A percentile compares a stretch with the other conserved stretches of the same genome.
These are phyloP conservation scores for Paracyclopina nana DNA, from an alignment of 1,140 invertebrate genomes.

Conservation along the genomic window DNA sequence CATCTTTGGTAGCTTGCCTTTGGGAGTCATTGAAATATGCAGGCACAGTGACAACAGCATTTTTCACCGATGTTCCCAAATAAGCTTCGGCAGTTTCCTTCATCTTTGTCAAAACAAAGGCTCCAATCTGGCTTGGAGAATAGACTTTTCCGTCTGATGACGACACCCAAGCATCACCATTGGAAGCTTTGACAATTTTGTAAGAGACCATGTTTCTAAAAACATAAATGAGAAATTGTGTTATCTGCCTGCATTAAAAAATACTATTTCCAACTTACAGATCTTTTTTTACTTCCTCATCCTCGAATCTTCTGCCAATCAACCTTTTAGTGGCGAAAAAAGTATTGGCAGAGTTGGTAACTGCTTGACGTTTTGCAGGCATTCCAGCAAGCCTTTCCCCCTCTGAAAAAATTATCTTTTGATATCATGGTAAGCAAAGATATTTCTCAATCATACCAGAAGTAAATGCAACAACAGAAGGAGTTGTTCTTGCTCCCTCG, in stretches of 20 bases:
- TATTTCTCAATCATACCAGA: no score
- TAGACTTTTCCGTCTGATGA: slow-evolving; percentile 74
- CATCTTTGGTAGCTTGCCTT: slow-evolving; percentile 55
- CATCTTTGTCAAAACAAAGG: slow-evolving; percentile 85
- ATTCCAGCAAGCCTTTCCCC: slow-evolving; percentile 88
- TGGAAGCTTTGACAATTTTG: slow-evolving; percentile 89
- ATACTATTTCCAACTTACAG: no score
- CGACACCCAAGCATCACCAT: slow-evolving; percentile 99
- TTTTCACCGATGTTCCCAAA: slow-evolving; percentile 39
- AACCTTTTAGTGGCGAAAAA: slow-evolving; percentile 96
- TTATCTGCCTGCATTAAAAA: no score
- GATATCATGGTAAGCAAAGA: no score
- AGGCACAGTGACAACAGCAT: slow-evolving; percentile 83
- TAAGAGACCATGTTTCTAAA: slow-evolving; percentile 66
- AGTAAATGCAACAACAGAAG: slow-evolving; percentile 84
- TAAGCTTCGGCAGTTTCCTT: slow-evolving; percentile 86
- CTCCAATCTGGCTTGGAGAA: slow-evolving; percentile 84
- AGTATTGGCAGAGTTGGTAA: slow-evolving; percentile 95
- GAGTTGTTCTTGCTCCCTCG: slow-evolving; percentile 83
- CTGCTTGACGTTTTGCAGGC: slow-evolving; percentile 94
- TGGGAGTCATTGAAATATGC: slow-evolving; percentile 94
- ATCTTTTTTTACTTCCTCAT: slow-evolving; percentile 90
- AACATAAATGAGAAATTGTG: no score
- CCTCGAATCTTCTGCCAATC: slow-evolving; percentile 86
- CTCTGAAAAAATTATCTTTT: slow-evolving; percentile 39